Evolutionary conservation across 2,113 vertebrate species (phyloP), one percentile per base, ranked within the genome.

Genomic region (Potamarius usumacintae): DNA sequence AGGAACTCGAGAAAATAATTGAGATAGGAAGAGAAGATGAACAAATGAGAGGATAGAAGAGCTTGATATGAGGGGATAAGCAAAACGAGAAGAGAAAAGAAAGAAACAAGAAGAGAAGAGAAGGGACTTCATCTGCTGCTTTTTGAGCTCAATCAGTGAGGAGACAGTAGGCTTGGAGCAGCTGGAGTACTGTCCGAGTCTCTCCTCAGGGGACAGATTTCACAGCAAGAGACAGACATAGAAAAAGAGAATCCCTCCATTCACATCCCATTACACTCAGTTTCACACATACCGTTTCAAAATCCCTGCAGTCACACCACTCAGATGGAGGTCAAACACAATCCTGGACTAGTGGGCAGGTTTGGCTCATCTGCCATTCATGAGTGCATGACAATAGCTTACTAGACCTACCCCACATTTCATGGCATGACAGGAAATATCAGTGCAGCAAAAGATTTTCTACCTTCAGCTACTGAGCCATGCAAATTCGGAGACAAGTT

Each of bases 201-300:
- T 63, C 63, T 60, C 15, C 53, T 87, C 57, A 48, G 67, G 60
- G 14, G 71, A 76, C n/a, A 71, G 82, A 85, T 81, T 74, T 71
- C 57, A 67, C 83, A 89, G 83, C 22, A 67, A 63, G 82, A 65
- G 20, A 81, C 78, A 81, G 55, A 81, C 55, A 60, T 22, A 60
- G 55, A 55, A 14, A 71, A 52, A n/a, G 18, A 74, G n/a, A 87
- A 60, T 82, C 58, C 27, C 62, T 85, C 30, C 76, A 85, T 83
- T 80, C 83, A 85, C 83, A 82, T 78, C 48, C 50, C 83, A 85
- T 89, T 74, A 85, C 67, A 67, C 85, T 83, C 67, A 6, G 52
- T 58, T 83, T 83, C 81, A 83, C 67, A 87, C 69, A 83, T 77
- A 55, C 76, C 14, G 12, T 77, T 83, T 27, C 12, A 55, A 34